These are phyloP conservation scores for Standfussiana lucernea DNA, from an alignment of 2,888 invertebrate species.

Conservation along the genomic window DNA sequence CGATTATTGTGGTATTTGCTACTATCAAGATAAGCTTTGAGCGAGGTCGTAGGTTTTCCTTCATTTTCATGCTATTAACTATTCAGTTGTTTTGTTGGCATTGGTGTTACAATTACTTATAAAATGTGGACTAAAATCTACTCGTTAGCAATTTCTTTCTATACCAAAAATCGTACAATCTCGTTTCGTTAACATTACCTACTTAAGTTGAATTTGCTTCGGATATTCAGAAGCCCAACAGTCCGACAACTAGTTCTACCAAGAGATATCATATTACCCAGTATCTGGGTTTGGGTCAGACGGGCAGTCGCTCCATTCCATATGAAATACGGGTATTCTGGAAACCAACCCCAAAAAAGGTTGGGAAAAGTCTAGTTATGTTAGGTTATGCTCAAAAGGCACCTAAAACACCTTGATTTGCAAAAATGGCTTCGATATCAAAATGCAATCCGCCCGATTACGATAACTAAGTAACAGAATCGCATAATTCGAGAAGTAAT, in stretches of 20 bases:
- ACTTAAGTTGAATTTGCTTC: not conserved
- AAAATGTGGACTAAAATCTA: not conserved
- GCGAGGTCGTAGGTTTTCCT: slow-evolving; percentile 31
- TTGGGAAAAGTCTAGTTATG: not conserved
- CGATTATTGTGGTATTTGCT: slow-evolving; percentile 31
- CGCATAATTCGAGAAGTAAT: not conserved
- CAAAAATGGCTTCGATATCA: not conserved
- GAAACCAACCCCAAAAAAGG: not conserved
- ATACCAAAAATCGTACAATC: not conserved
- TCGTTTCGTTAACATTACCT: not conserved
- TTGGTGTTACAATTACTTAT: slow-evolving; percentile 1
- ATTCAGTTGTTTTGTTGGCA: not conserved
- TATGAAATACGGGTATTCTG: not conserved
- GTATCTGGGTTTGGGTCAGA: not conserved
- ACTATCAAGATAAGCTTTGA: slow-evolving; percentile 37
- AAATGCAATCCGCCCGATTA: not conserved
- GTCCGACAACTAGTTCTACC: not conserved
- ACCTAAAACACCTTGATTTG: not conserved
- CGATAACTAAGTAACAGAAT: not conserved
- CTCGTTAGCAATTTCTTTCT: not conserved
- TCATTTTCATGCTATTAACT: slow-evolving; percentile 26
- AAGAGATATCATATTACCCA: not conserved
- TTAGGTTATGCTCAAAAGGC: not conserved
- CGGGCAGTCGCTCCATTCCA: not conserved
- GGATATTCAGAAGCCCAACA: not conserved